phyloP scores from a whole-genome alignment of 1,140 invertebrate species.

The Phortica variegata region DNA sequence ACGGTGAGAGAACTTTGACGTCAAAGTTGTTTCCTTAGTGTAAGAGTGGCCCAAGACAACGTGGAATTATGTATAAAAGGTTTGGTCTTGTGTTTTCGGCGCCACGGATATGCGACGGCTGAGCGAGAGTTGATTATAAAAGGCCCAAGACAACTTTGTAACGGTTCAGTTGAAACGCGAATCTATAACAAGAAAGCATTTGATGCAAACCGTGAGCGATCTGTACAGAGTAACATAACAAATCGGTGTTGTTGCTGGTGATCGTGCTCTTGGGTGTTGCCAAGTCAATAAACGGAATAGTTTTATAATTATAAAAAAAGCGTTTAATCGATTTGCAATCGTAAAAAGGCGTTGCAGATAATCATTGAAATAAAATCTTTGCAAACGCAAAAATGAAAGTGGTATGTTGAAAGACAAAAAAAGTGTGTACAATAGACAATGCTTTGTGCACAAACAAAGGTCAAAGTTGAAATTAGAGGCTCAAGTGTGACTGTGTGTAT shows the following conservation, averaged over 20 bases:
- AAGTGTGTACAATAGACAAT: constrained; percentile 5
- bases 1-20: too few species aligned
- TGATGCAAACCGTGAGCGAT: too few species aligned
- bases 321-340: constrained; percentile 43
- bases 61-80: too few species aligned
- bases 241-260: too few species aligned
- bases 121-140: too few species aligned
- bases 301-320: constrained; percentile 38
- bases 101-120: too few species aligned
- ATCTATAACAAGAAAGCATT: constrained; percentile 3
- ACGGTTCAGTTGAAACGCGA: constrained; percentile 20
- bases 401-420: constrained; percentile 27
- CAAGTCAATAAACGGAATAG: constrained; percentile 52
- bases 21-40: too few species aligned
- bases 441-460: constrained; percentile 29
- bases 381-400: constrained; percentile 35
- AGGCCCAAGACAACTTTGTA: constrained; percentile 16
- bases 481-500: neutral
- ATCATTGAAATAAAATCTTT: constrained; percentile 6
- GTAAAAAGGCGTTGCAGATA: constrained; percentile 9
- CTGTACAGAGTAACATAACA: too few species aligned
- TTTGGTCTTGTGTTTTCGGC: too few species aligned
- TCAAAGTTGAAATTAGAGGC: constrained; percentile 30
- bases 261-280: constrained; percentile 31
- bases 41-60: too few species aligned